These are phyloP conservation scores for Synaphobranchus kaupii DNA, from an alignment of 2,797 vertebrate genomes.

Conservation along the genomic window DNA sequence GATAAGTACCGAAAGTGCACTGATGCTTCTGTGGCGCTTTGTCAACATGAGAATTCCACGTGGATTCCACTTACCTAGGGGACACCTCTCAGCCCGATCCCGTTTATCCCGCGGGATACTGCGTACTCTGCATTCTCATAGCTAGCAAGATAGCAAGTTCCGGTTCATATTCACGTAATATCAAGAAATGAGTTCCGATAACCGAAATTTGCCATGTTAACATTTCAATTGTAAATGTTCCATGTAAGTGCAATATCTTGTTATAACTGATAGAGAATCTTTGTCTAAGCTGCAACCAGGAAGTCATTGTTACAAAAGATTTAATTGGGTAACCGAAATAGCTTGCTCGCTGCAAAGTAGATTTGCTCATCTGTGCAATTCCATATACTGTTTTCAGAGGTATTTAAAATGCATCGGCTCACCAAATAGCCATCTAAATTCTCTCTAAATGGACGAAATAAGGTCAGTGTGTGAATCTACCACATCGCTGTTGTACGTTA, in stretches of 20 bases:
- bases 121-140: neutral
- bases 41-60: neutral
- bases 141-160: neutral
- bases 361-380: neutral
- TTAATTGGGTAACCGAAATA: neutral
- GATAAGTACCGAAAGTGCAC: too few relatives aligned
- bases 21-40: neutral
- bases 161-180: neutral
- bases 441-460: conserved; percentile 33
- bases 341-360: neutral
- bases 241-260: neutral
- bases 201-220: neutral
- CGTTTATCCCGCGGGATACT: neutral
- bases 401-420: conserved; percentile 9
- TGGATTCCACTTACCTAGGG: neutral
- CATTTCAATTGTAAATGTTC: neutral
- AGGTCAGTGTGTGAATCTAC: conserved; percentile 25
- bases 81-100: neutral
- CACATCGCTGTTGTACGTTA: neutral
- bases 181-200: neutral
- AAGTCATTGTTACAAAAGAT: neutral
- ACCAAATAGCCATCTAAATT: conserved; percentile 16
- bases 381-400: neutral
- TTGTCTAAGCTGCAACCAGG: neutral
- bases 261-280: neutral